Percentiles rank a stretch among this genome's conserved stretches.
These are phyloP conservation scores for Trichonephila clavipes DNA, from an alignment of 1,140 invertebrate genomes.

Conservation along the genomic window DNA sequence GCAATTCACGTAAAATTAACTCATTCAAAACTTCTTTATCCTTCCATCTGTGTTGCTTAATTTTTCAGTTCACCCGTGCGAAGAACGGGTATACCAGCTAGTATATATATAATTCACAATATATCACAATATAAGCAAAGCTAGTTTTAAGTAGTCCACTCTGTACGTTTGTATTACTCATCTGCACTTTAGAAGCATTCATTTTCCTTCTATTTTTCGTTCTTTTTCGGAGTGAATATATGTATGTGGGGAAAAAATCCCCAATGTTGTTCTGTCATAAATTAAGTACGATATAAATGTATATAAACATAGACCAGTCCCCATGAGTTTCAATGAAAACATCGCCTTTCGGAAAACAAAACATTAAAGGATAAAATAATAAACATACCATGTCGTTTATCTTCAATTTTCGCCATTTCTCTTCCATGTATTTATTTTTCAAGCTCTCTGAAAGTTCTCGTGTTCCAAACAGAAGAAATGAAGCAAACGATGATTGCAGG, in stretches of 20 bases:
- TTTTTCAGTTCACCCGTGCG: no score
- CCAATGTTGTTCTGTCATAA: neutral
- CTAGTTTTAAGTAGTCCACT: no score
- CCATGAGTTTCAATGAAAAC: neutral
- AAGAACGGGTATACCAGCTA: no score
- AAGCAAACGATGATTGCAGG: slow-evolving; percentile 50
- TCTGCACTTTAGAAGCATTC: neutral
- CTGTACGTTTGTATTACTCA: no score
- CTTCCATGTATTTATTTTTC: neutral
- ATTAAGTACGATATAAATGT: neutral
- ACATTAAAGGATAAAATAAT: slow-evolving; percentile 54
- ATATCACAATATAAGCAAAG: no score
- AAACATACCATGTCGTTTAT: slow-evolving; percentile 25
- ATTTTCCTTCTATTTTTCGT: neutral
- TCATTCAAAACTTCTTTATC: no score
- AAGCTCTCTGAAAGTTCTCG: neutral
- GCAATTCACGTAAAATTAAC: no score
- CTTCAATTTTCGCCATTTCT: slow-evolving; percentile 38
- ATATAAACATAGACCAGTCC: neutral
- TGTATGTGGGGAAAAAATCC: no score
- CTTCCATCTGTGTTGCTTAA: no score
- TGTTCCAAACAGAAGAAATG: neutral
- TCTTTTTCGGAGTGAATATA: neutral
- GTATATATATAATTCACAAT: no score
- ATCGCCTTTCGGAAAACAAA: slow-evolving; percentile 26